Conservation (phyloP, 2,797 vertebrate genomes). For the Diplodus puntazzo region DNA sequence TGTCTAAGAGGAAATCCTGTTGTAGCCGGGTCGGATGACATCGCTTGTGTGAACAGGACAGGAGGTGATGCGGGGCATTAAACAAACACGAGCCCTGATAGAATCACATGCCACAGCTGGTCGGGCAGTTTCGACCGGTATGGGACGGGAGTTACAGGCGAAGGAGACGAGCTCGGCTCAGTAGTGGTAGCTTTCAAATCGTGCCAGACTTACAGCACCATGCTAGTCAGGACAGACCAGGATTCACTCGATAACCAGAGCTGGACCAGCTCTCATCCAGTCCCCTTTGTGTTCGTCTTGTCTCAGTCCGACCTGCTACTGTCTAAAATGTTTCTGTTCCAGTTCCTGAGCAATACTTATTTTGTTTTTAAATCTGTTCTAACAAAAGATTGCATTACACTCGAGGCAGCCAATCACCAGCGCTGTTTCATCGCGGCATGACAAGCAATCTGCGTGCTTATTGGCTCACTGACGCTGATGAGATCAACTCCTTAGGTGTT, state of each 20-base stretch:
- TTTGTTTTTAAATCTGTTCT: too few relatives aligned
- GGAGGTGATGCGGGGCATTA: conserved; percentile 27
- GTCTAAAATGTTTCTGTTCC: too few relatives aligned
- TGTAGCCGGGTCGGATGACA: conserved; percentile 44
- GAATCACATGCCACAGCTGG: conserved; percentile 42
- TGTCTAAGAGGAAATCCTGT: conserved; percentile 47
- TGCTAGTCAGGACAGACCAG: conserved; percentile 9
- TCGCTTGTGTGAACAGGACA: conserved; percentile 53
- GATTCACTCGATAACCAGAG: neutral
- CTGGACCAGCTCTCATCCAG: neutral
- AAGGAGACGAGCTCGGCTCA: conserved; percentile 12
- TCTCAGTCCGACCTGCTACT: too few relatives aligned
- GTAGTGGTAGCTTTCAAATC: conserved; percentile 18
- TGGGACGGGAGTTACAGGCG: conserved; percentile 11
- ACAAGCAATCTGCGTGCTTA: too few relatives aligned
- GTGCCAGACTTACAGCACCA: neutral
- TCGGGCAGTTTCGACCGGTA: conserved; percentile 22
- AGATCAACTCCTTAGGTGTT: too few relatives aligned
- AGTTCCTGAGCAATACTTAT: too few relatives aligned
- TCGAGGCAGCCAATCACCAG: too few relatives aligned
- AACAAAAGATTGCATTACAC: too few relatives aligned
- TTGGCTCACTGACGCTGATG: too few relatives aligned
- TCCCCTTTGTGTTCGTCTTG: neutral
- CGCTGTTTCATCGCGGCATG: too few relatives aligned
- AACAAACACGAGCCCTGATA: conserved; percentile 42